These are phyloP conservation scores for Tetrax tetrax DNA, from an alignment of 2,113 vertebrate genomes.

Conservation along the genomic window DNA sequence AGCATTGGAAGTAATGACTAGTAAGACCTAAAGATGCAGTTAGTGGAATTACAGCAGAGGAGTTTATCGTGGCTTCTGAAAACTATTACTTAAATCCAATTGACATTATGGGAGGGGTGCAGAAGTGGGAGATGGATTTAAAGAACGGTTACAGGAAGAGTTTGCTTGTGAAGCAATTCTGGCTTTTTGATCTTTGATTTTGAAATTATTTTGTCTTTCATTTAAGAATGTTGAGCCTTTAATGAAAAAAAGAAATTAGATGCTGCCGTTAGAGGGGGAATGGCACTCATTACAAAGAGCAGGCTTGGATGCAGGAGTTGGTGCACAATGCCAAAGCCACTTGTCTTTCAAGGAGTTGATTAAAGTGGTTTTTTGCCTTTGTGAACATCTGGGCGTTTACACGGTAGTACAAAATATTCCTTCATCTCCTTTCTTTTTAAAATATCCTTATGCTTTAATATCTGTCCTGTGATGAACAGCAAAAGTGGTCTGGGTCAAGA, in stretches of 20 bases:
- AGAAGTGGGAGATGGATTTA: neutral
- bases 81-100: neutral
- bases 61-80: neutral
- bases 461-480: neutral
- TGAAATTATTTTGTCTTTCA: conserved; percentile 22
- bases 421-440: neutral
- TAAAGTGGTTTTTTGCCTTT: neutral
- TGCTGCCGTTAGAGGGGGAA: neutral
- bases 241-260: neutral
- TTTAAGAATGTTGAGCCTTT: neutral
- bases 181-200: neutral
- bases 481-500: neutral
- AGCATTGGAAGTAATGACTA: neutral
- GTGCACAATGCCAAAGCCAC: neutral
- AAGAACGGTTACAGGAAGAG: neutral
- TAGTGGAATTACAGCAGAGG: neutral
- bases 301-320: neutral
- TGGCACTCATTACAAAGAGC: neutral
- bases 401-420: neutral
- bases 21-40: neutral
- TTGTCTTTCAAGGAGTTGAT: neutral
- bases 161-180: neutral
- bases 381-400: neutral
- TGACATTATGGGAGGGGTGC: neutral
- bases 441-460: neutral